Evolutionary conservation across 2,113 vertebrate species (phyloP).

Genomic region (Tetrax tetrax): DNA sequence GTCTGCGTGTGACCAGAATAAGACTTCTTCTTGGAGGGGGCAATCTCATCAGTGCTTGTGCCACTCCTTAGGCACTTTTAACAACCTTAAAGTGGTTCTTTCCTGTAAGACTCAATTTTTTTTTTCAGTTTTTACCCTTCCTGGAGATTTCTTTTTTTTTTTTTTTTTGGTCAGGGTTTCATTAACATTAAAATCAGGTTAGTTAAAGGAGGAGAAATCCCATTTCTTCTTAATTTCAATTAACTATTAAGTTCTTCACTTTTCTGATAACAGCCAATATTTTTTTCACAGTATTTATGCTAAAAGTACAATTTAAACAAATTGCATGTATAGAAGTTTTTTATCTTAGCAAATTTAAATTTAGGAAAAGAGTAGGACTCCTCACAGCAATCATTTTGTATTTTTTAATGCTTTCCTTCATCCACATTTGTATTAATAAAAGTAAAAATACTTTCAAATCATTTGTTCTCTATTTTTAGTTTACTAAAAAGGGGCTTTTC

Average conservation of each 20-base stretch:
- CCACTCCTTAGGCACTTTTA: neutral
- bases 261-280: neutral
- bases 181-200: neutral
- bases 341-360: neutral
- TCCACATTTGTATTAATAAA: neutral
- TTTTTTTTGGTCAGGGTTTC: neutral
- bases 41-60: neutral
- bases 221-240: neutral
- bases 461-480: neutral
- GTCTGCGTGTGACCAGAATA: neutral
- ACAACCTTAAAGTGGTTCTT: neutral
- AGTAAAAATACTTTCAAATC: neutral
- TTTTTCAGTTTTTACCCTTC: neutral
- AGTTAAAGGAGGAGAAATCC: neutral
- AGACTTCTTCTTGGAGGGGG: neutral
- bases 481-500: neutral
- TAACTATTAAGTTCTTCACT: neutral
- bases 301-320: neutral
- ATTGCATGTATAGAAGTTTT: neutral
- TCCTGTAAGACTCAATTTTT: neutral
- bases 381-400: neutral
- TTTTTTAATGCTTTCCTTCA: neutral
- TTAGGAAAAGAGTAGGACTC: neutral
- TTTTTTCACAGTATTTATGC: neutral
- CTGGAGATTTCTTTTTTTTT: neutral